Evolutionary conservation across 1,140 invertebrate genomes (phyloP).

Genomic region (Rhopalosiphum padi): DNA sequence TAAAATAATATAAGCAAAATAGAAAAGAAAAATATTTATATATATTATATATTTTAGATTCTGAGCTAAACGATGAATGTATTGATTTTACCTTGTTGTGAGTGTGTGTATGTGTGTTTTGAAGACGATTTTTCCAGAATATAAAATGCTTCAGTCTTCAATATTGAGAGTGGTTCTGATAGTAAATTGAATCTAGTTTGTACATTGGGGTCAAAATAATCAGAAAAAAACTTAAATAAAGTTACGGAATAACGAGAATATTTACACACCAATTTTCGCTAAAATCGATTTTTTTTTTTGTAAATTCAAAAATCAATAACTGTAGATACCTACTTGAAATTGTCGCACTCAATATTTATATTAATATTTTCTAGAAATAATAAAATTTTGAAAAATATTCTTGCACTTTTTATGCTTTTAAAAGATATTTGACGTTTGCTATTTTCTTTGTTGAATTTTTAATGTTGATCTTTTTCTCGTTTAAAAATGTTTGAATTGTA

Average conservation of each 20-base stretch:
- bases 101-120: background rate
- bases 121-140: background rate
- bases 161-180: background rate
- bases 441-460: background rate
- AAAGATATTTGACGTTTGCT: background rate
- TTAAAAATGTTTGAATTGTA: background rate
- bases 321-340: too few relatives aligned
- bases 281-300: too few relatives aligned
- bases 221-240: too few relatives aligned
- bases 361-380: background rate
- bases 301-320: too few relatives aligned
- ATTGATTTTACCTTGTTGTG: background rate
- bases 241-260: too few relatives aligned
- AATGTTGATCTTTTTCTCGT: background rate
- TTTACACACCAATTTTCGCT: too few relatives aligned
- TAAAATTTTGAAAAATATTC: background rate
- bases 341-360: background rate
- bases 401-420: background rate
- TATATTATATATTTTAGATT: background rate
- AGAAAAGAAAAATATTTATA: background rate
- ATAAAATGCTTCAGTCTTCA: background rate
- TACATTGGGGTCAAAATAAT: too few relatives aligned
- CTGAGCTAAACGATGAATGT: background rate
- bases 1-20: background rate
- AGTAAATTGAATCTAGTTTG: too few relatives aligned